Conservation (phyloP, 2,797 vertebrate species). For the Pseudocheirus occidentalis region DNA sequence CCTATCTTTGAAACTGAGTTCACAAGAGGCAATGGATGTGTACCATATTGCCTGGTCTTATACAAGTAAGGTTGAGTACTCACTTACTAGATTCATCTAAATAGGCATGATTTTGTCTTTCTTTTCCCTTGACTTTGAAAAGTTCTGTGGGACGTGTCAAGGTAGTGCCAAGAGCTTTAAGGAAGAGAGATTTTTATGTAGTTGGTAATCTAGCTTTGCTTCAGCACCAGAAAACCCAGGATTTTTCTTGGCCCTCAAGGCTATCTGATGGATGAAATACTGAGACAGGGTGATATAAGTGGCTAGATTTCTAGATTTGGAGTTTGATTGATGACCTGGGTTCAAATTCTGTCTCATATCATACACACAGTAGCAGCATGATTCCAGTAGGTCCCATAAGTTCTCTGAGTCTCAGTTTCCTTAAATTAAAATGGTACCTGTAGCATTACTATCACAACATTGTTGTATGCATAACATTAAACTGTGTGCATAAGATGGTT, state of each 20-base stretch:
- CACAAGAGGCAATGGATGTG: background rate
- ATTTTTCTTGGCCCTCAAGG: constrained; percentile 31
- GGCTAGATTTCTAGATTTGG: background rate
- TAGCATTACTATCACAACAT: background rate
- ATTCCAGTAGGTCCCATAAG: background rate
- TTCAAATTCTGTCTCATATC: background rate
- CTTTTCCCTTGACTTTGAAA: constrained; percentile 38
- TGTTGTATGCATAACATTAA: background rate
- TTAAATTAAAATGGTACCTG: background rate
- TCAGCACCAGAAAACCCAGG: constrained; percentile 34
- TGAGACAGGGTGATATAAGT: background rate
- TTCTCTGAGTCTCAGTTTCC: background rate
- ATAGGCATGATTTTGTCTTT: constrained; percentile 2
- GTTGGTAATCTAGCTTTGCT: background rate
- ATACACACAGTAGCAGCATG: background rate
- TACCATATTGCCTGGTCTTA: constrained; percentile 30
- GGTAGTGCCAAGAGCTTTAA: constrained; percentile 15
- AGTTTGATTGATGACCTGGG: background rate
- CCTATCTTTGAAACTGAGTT: background rate
- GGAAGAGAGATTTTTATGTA: constrained; percentile 41
- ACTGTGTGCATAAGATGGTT: background rate
- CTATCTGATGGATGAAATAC: constrained; percentile 18
- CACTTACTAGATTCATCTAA: constrained; percentile 21
- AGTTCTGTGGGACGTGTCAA: constrained; percentile 42
- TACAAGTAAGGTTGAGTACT: background rate